Evolutionary conservation across 2,113 vertebrate genomes (phyloP), one percentile per base, ranked within the genome.

Genomic region (Malurus alboscapulatus): DNA sequence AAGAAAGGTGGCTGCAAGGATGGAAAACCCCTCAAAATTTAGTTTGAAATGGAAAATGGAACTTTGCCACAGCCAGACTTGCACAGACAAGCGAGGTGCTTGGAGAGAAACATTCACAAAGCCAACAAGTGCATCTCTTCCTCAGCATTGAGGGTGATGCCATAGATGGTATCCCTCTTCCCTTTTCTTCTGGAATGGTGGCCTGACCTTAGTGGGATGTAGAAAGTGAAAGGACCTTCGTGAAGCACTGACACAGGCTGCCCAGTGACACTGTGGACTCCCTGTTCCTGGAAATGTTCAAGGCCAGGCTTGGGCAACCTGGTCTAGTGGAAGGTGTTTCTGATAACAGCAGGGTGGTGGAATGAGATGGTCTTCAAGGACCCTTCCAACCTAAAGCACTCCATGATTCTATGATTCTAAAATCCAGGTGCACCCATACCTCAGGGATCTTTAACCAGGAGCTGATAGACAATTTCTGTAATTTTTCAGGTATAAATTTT

Each of bases 171-270:
- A 1, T 29, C n/a, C 45, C 29, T 32, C 40, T 27, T 32, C 42
- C 17, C 26, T 42, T 3, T 12, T 63, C 71, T 83, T 26, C 24
- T 15, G 3, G 44, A 62, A 27, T 6, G 0, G 0, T 15, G 30
- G 40, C 42, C 32, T 34, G 38, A 59, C 9, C 27, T 71, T 16
- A 26, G 55, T 2, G 18, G 36, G 53, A 55, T 12, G 27, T 16
- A 90, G 21, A 51, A 82, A 51, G 38, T 9, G 38, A 63, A 82
- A 2, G 1, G 48, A 50, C 17, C 14, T 72, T 13, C 36, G 9
- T 13, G 47, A 68, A 74, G 25, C 69, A 45, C 25, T 47, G 77
- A 40, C 25, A 75, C 29, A 27, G 40, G 34, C 1, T 61, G 7
- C 20, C 17, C 5, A 19, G n/a, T 68, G 29, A 82, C 14, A 7